Evolutionary conservation across 2,113 vertebrate genomes (phyloP), one percentile per base, ranked within the genome.

Genomic region (Elephas maximus): DNA sequence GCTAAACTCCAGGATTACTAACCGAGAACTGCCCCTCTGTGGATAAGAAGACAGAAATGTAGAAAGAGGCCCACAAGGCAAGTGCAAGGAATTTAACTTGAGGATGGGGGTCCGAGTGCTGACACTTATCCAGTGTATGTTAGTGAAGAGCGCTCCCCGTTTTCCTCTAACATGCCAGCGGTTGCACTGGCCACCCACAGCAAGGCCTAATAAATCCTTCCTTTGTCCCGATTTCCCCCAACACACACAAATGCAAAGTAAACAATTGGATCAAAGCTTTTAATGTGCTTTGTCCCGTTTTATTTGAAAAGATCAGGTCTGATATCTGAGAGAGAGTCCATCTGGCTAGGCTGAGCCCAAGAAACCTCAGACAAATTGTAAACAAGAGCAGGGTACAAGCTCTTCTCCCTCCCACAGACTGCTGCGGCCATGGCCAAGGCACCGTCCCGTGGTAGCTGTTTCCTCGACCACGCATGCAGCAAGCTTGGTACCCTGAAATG

Each of bases 241-340:
- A 93, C 87, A 96, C 96, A 98, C 96, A 98, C 96, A 97, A 95
- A 98, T 94, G 84, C 97, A 97, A 97, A 98, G 96, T 97, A 96
- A 97, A 98, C 96, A 97, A 81, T 97, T 88, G 95, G 97, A 98
- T 96, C 97, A 97, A 97, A 98, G 97, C 97, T 94, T 97, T 97
- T 96, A 97, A 97, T 93, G 96, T 96, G 96, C 97, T 96, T 97
- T 97, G 96, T 97, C 76, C 98, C 95, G 93, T 98, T 97, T 97
- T 98, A 97, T 98, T 98, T 97, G 97, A 98, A 97, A 97, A 97
- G 97, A 98, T 97, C 98, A 97, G 96, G 96, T 97, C 94, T 97
- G 97, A 97, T 97, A 97, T 96, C 96, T 93, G 93, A 96, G 97
- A 96, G 97, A 95, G 97, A 97, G 96, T 98, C 97, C 87, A 85